A percentile compares a stretch with the other conserved stretches of the same genome.
Evolutionary conservation across 2,113 vertebrate species (phyloP).

Genomic region (Macaca nemestrina): DNA sequence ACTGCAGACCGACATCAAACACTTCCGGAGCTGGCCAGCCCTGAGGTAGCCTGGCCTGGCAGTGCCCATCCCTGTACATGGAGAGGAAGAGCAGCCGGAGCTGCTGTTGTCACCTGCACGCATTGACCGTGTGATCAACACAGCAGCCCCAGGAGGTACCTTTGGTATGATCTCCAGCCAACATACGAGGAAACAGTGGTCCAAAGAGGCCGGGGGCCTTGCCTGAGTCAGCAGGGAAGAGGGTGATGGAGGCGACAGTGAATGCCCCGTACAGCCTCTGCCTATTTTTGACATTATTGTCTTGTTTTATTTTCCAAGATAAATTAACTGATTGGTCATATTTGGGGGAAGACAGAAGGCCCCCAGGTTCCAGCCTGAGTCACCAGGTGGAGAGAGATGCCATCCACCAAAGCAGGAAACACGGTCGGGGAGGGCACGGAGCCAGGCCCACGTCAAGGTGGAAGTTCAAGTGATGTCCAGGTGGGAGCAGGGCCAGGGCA

Average conservation of each 20-base stretch:
- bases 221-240: too few relatives aligned
- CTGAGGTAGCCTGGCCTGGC: background rate
- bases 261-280: background rate
- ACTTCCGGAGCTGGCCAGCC: background rate
- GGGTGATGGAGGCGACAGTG: background rate
- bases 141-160: background rate
- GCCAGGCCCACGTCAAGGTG: background rate
- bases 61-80: accelerated
- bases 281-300: background rate
- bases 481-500: background rate
- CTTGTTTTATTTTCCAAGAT: background rate
- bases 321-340: background rate
- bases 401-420: background rate
- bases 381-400: background rate
- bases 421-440: background rate
- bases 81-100: background rate
- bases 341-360: background rate
- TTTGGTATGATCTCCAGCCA: background rate
- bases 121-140: too few relatives aligned
- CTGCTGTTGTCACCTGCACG: background rate
- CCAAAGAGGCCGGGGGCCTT: background rate
- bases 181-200: background rate
- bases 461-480: background rate
- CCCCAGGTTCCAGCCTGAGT: background rate
- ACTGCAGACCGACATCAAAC: background rate